phyloP scores from a whole-genome alignment of 2,888 invertebrate species.

The Drosophila basisetae region DNA sequence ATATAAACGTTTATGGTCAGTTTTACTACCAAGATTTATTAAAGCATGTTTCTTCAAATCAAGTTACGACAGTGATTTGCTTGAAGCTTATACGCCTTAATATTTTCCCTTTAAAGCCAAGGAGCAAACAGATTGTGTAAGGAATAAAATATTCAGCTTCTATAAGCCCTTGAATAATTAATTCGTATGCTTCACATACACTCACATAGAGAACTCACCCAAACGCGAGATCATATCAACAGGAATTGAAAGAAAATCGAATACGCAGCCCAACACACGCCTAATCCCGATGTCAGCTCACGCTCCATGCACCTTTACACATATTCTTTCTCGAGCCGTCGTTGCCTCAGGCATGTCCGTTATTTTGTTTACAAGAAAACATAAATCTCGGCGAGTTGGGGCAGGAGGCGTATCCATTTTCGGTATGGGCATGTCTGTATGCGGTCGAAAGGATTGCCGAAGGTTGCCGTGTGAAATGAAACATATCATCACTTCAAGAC shows the following conservation, averaged over 20 bases:
- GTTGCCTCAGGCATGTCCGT: conserved; percentile 71
- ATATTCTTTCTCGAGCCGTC: conserved; percentile 22
- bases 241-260: conserved; percentile 56
- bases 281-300: conserved; percentile 70
- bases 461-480: conserved; percentile 79
- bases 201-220: conserved; percentile 20
- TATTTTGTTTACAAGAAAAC: conserved; percentile 80
- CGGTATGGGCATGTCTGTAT: conserved; percentile 62
- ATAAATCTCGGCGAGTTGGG: conserved; percentile 70
- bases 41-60: not conserved
- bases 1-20: not conserved
- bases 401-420: conserved; percentile 23
- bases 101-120: conserved; percentile 1
- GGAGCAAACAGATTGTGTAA: conserved; percentile 1
- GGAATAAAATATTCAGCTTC: conserved; percentile 31
- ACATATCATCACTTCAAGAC: conserved; percentile 78
- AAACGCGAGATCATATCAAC: conserved; percentile 38
- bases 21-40: not conserved
- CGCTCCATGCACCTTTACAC: conserved; percentile 45
- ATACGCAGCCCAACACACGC: conserved; percentile 56
- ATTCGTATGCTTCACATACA: conserved; percentile 38
- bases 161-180: conserved; percentile 68
- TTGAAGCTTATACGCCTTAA: not conserved
- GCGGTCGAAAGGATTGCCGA: conserved; percentile 76
- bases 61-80: not conserved